Conservation (phyloP, 2,113 vertebrate genomes). For the Archocentrus centrarchus region DNA sequence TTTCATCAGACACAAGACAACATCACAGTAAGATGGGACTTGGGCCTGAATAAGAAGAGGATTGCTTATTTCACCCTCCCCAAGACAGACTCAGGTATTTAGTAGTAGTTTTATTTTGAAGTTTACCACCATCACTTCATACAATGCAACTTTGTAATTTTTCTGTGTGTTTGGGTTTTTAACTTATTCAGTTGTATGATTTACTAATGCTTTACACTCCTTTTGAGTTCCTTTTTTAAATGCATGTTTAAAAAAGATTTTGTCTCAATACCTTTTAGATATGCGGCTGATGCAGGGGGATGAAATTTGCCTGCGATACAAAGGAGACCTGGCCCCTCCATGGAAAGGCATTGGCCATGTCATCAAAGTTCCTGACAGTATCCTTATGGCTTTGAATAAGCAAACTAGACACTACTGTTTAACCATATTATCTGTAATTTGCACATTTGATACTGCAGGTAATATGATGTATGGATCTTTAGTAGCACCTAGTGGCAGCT, state of each 20-base stretch:
- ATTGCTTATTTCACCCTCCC: conserved; percentile 99
- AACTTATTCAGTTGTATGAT: neutral
- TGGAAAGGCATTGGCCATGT: conserved; percentile 99
- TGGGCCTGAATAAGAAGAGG: conserved; percentile 99
- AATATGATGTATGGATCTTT: neutral
- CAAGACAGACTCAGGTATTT: conserved; percentile 95
- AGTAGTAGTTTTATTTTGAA: neutral
- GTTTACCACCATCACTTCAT: neutral
- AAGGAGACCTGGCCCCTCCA: conserved; percentile 93
- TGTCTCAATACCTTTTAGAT: conserved; percentile 76
- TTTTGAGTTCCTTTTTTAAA: neutral
- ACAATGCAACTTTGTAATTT: conserved; percentile 32
- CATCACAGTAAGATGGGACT: conserved; percentile 99
- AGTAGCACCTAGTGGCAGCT: conserved; percentile 41
- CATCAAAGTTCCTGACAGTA: conserved; percentile 99
- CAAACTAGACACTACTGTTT: neutral
- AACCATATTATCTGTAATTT: neutral
- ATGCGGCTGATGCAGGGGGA: conserved; percentile 99
- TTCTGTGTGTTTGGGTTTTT: neutral
- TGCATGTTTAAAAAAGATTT: neutral
- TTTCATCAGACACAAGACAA: conserved; percentile 94
- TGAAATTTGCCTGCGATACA: conserved; percentile 97
- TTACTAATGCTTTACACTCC: neutral
- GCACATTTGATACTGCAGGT: neutral
- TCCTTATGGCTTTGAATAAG: conserved; percentile 79